A percentile compares a stretch with the other conserved stretches of the same genome.
These are phyloP conservation scores for Dryobates pubescens DNA, from an alignment of 2,797 vertebrate genomes.

Conservation along the genomic window DNA sequence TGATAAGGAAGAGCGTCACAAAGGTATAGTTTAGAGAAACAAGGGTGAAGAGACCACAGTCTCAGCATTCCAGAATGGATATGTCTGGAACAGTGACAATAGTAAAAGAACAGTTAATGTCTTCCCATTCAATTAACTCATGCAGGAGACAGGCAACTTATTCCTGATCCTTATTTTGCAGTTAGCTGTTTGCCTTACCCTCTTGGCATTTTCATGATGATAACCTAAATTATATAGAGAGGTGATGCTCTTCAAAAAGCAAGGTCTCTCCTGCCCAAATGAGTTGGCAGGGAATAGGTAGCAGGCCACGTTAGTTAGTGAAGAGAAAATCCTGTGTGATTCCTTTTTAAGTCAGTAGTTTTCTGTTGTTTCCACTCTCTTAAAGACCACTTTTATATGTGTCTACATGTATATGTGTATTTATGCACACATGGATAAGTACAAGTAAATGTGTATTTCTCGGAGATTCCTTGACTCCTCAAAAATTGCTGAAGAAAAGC, in stretches of 20 bases:
- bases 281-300: neutral
- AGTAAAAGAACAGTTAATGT: neutral
- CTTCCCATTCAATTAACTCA: neutral
- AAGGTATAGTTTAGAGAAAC: neutral
- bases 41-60: neutral
- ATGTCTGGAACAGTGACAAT: neutral
- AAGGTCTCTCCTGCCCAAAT: neutral
- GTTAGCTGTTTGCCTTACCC: neutral
- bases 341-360: neutral
- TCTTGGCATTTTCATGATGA: neutral
- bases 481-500: constrained; percentile 35
- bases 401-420: neutral
- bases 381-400: neutral
- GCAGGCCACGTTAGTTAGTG: neutral
- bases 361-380: neutral
- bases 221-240: neutral
- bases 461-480: constrained; percentile 14
- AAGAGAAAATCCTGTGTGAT: neutral
- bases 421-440: neutral
- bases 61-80: neutral
- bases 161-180: neutral
- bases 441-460: neutral
- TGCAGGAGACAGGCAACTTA: neutral
- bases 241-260: neutral
- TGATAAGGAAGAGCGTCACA: neutral